Base-by-base conservation (phyloP, 2,888 invertebrate genomes). In the Cosmopolites sordidus region DNA sequence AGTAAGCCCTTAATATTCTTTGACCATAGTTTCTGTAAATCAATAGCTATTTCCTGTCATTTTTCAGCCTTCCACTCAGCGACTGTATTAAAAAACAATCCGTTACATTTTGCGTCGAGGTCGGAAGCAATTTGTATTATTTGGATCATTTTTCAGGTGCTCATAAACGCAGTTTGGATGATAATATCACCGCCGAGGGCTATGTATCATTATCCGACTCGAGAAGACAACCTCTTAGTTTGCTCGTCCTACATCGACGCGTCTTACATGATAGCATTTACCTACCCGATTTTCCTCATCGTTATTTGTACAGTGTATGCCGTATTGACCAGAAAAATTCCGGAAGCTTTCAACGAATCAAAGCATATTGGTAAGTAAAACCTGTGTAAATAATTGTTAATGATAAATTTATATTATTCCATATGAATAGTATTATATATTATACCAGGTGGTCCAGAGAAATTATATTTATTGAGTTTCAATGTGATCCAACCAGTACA, bases 301-400 rank as follows among this genome's bases (percentile, higher is more conserved):
- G 79, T 93, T 12, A 81, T 93, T 54, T 98, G 98, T 74, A 99
- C 98, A 0, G 83, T 98, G 11, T 98, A 99, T 70, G 98, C 98
- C 0, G 86, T 96, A 0, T 83, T 94, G 42, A 96, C 95, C 0
- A 81, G 98, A 61, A 98, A 98, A 78, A 91, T 98, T 58, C 99
- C 98, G 0, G 98, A 98, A 73, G 96, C 96, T 37, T 99, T 98
- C 75, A 98, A 99, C 75, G 98, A 96, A 76, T 94, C 94, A 66
- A 95, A 95, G 76, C 93, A 95, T 76, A 95, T 95, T 65, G 96
- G 98, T 83, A 65, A 79, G 82, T 72, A 11, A n/a, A n/a, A n/a
- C n/a, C n/a, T n/a, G n/a, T n/a, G n/a, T n/a, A n/a, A n/a, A n/a
- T n/a, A n/a, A n/a, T n/a, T n/a, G n/a, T n/a, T n/a, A n/a, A n/a